phyloP scores from a whole-genome alignment of 2,797 vertebrate genomes.

The Pelobates cultripes region DNA sequence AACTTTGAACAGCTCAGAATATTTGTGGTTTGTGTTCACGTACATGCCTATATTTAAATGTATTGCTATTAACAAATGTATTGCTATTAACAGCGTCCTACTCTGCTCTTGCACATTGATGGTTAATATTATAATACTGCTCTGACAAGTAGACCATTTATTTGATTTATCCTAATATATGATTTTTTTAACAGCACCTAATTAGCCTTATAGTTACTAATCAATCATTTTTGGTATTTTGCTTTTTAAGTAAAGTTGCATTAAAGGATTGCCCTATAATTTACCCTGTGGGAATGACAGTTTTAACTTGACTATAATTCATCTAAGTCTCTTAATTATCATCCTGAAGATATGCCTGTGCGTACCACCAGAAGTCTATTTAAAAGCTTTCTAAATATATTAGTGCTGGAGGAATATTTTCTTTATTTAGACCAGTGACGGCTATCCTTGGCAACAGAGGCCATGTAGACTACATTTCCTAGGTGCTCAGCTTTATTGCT shows the following conservation, averaged over 20 bases:
- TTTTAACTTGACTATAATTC: neutral
- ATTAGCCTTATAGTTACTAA: neutral
- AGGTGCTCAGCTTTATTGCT: no score
- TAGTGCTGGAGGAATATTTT: no score
- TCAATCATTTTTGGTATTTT: conserved; percentile 15
- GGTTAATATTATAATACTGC: neutral
- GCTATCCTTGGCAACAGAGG: no score
- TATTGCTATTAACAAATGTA: no score
- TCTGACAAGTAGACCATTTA: neutral
- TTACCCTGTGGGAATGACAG: conserved; percentile 1
- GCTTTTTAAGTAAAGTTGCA: neutral
- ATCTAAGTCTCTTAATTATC: neutral
- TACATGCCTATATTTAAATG: no score
- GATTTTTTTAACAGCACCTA: conserved; percentile 9
- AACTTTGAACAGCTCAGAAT: no score
- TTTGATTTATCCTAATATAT: conserved; percentile 9
- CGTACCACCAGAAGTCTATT: neutral
- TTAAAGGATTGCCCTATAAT: conserved; percentile 9
- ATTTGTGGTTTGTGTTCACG: no score
- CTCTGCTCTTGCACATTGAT: no score
- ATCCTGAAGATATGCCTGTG: neutral
- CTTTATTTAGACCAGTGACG: no score
- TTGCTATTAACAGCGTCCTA: no score
- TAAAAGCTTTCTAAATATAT: neutral
- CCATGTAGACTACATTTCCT: no score